These are phyloP conservation scores for Stegodyphus mimosarum DNA, from an alignment of 1,140 invertebrate genomes.

Conservation along the genomic window DNA sequence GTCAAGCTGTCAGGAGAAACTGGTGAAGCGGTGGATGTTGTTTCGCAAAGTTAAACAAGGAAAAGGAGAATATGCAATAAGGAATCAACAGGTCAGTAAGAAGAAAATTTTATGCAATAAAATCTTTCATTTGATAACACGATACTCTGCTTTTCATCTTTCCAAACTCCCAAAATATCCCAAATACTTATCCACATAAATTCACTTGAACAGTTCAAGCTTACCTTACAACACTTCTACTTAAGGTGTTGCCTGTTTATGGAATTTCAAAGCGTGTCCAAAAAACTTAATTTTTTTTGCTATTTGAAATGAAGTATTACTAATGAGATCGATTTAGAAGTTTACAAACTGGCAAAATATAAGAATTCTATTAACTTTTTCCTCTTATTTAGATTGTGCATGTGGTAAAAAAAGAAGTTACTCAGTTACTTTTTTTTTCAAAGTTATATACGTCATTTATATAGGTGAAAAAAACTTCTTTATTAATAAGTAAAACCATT, in stretches of 20 bases:
- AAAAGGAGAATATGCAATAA: slow-evolving; percentile 48
- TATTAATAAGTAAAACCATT: no score
- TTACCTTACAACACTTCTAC: not conserved
- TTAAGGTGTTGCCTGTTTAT: not conserved
- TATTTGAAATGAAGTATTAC: no score
- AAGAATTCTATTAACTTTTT: no score
- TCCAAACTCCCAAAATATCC: not conserved
- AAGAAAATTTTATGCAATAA: not conserved
- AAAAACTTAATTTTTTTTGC: no score
- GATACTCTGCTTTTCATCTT: not conserved
- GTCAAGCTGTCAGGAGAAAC: slow-evolving; percentile 58
- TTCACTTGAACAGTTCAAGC: not conserved
- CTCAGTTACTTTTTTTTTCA: no score
- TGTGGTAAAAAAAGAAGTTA: no score
- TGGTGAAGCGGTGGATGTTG: slow-evolving; percentile 46
- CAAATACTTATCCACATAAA: not conserved
- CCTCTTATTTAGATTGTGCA: no score
- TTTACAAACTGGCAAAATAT: no score
- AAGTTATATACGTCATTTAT: no score
- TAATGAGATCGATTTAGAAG: no score
- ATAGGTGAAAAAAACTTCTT: no score
- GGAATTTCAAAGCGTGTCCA: not conserved
- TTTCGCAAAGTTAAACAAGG: slow-evolving; percentile 35
- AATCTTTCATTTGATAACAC: not conserved
- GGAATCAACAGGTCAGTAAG: slow-evolving; percentile 42